Conservation (phyloP, 2,113 vertebrate species). For the Elanoides forficatus region DNA sequence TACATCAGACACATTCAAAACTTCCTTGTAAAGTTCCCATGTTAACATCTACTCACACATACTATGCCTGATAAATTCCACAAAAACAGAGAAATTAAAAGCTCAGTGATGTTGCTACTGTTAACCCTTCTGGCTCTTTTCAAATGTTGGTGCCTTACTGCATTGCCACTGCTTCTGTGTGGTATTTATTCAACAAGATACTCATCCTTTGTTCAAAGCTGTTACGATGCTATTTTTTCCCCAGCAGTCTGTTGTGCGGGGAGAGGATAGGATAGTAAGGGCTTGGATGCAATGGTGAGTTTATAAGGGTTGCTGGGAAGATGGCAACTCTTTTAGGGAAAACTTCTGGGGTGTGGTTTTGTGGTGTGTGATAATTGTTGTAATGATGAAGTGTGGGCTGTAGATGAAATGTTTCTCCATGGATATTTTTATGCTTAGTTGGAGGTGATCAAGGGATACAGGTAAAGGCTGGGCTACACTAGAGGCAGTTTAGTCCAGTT, state of each 20-base stretch:
- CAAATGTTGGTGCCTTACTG: neutral
- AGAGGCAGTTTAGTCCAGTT: neutral
- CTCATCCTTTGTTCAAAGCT: neutral
- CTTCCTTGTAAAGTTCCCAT: neutral
- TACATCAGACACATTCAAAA: neutral
- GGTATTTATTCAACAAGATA: neutral
- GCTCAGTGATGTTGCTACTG: neutral
- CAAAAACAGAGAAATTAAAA: neutral
- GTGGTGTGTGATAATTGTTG: neutral
- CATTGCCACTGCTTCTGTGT: neutral
- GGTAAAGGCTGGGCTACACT: neutral
- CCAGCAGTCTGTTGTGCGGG: neutral
- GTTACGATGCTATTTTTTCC: neutral
- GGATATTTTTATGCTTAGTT: constrained; percentile 35
- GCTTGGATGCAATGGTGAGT: neutral
- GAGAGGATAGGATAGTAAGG: neutral
- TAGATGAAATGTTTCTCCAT: constrained; percentile 6
- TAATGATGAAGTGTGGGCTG: constrained; percentile 10
- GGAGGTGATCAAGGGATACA: constrained; percentile 9
- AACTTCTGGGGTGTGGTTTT: neutral
- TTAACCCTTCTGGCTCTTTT: neutral
- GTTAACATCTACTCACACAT: neutral
- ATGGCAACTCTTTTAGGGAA: neutral
- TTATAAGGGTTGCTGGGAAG: neutral
- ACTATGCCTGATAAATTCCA: neutral